Conservation (phyloP, 1,140 invertebrate species). For the Polypedilum pembai region DNA sequence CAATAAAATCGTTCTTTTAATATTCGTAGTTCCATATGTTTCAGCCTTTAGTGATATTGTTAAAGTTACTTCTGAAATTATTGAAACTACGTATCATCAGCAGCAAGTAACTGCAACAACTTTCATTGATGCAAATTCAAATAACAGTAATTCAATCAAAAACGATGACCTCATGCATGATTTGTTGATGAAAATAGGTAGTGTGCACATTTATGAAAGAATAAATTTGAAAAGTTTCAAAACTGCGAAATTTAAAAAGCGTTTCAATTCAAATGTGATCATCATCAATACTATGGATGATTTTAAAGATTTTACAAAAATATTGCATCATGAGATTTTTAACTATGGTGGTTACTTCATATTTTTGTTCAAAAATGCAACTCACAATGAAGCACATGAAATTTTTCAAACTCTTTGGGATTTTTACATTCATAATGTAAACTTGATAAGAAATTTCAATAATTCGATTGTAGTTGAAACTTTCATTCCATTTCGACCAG, state of each 20-base stretch:
- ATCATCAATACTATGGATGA: not conserved
- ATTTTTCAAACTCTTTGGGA: not conserved
- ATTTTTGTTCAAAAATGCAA: not conserved
- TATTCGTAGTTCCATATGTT: too few relatives aligned
- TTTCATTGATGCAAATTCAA: too few relatives aligned
- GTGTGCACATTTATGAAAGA: too few relatives aligned
- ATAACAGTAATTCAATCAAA: too few relatives aligned
- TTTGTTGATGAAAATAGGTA: too few relatives aligned
- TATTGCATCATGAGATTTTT: not conserved
- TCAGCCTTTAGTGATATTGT: too few relatives aligned
- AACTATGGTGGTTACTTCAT: constrained; percentile 1
- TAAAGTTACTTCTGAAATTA: too few relatives aligned
- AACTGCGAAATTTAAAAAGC: not conserved
- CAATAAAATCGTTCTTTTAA: too few relatives aligned
- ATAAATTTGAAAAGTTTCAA: too few relatives aligned
- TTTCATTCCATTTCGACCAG: not conserved
- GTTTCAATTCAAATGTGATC: not conserved
- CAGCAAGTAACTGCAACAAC: too few relatives aligned
- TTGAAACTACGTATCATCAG: too few relatives aligned
- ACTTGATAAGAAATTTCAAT: not conserved
- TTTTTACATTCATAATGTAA: not conserved
- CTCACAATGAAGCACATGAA: not conserved
- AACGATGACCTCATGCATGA: too few relatives aligned
- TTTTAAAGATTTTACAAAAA: not conserved
- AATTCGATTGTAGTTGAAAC: not conserved